Base-by-base conservation (phyloP, 2,888 invertebrate genomes). In the Folsomia manolachei region DNA sequence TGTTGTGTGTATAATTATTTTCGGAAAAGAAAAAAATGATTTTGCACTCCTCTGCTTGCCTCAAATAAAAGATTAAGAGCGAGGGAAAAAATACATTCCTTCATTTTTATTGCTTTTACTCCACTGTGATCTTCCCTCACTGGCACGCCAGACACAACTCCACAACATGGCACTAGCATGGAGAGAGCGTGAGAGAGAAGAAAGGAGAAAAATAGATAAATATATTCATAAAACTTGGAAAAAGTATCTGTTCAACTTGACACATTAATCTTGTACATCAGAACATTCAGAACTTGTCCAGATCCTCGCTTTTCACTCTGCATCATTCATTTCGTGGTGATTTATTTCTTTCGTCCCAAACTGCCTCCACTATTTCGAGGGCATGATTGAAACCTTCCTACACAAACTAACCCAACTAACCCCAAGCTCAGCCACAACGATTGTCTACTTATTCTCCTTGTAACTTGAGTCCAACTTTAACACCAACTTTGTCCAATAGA, bases 261-360 rank as follows among this genome's bases (percentile, higher is more conserved):
- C 79, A 79, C 79, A 78, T 79, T 79, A 79, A 79, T 79, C 79
- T 79, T 79, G 70, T 74, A 73, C 73, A 77, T 78, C 72, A 75
- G 18, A 56, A 21, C 56, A 56, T 56, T 56, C 56, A 56, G 71
- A 67, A 72, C 72, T 75, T 71, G 65, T 63, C 73, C 71, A 72
- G 72, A 73, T 67, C 70, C 73, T 70, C 75, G 73, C 76, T 72
- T 75, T 71, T 65, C 73, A 75, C 73, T 71, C 76, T 76, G 78
- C 78, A 78, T 78, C 78, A 78, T 78, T 78, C 78, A 78, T 78
- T 76, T 74, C 75, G 69, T 74, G 63, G 75, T 78, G 78, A 78
- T 78, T 78, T 78, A 78, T 78, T 78, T 78, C 75, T 74, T 78
- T 39, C 60, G 26, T 56, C 63, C 56, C 19, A 60, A 39, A 39